These are phyloP conservation scores for Onychomys leucogaster DNA, from an alignment of 2,797 vertebrate genomes.

Conservation along the genomic window DNA sequence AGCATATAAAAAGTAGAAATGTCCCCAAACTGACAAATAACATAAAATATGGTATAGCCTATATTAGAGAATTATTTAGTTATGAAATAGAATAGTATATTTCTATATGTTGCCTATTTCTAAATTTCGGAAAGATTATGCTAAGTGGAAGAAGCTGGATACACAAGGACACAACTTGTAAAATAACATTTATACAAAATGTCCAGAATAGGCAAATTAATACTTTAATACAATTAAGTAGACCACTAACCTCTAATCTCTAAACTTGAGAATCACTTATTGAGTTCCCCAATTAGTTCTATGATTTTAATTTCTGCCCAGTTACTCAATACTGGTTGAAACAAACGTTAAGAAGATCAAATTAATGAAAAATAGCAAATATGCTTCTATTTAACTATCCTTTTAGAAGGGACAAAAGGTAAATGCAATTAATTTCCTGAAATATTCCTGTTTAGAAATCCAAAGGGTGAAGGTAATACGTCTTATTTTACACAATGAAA, in stretches of 20 bases:
- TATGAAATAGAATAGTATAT: constrained; percentile 43
- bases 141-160: constrained; percentile 20
- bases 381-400: constrained; percentile 57
- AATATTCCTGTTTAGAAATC: constrained; percentile 58
- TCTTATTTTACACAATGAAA: constrained; percentile 52
- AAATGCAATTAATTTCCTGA: constrained; percentile 53
- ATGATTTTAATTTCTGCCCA: constrained; percentile 62
- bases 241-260: neutral
- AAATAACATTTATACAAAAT: constrained; percentile 38
- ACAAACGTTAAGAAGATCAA: constrained; percentile 55
- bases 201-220: neutral
- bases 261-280: constrained; percentile 43
- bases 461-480: constrained; percentile 36
- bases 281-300: neutral
- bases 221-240: constrained; percentile 36
- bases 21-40: neutral
- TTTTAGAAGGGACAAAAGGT: constrained; percentile 54
- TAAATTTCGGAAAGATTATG: constrained; percentile 12
- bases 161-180: neutral
- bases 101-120: neutral
- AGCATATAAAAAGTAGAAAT: neutral
- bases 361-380: constrained; percentile 26
- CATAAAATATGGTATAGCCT: neutral
- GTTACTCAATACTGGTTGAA: constrained; percentile 42
- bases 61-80: neutral